These are phyloP conservation scores for Rhincodon typus DNA, from an alignment of 2,797 vertebrate species.

Conservation along the genomic window DNA sequence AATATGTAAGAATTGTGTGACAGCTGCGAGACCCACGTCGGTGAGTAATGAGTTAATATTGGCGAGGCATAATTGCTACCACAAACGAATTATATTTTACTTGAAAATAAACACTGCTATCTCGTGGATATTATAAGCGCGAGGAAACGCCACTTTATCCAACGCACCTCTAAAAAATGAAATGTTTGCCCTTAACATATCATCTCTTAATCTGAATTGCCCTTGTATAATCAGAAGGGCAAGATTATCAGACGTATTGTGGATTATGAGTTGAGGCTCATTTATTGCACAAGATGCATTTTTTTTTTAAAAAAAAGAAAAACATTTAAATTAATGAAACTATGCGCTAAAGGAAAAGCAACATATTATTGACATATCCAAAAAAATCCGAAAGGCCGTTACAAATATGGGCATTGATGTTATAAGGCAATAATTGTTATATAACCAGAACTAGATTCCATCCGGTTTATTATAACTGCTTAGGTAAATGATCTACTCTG, in stretches of 20 bases:
- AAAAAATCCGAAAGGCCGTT: background rate
- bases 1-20: background rate
- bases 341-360: background rate
- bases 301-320: background rate
- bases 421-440: background rate
- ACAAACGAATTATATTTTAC: background rate
- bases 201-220: background rate
- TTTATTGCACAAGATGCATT: conserved; percentile 1
- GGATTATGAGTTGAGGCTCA: conserved; percentile 13
- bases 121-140: background rate
- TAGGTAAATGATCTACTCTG: background rate
- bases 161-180: background rate
- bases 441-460: background rate
- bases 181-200: background rate
- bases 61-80: background rate
- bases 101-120: background rate
- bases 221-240: background rate
- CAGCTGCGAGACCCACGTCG: background rate
- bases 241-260: background rate
- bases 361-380: background rate
- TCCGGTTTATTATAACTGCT: background rate
- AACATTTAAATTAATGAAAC: background rate
- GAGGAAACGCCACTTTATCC: background rate
- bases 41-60: conserved; percentile 35
- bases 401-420: background rate